These are phyloP conservation scores for Catamblyrhynchus diadema DNA, from an alignment of 2,797 vertebrate species.

Conservation along the genomic window DNA sequence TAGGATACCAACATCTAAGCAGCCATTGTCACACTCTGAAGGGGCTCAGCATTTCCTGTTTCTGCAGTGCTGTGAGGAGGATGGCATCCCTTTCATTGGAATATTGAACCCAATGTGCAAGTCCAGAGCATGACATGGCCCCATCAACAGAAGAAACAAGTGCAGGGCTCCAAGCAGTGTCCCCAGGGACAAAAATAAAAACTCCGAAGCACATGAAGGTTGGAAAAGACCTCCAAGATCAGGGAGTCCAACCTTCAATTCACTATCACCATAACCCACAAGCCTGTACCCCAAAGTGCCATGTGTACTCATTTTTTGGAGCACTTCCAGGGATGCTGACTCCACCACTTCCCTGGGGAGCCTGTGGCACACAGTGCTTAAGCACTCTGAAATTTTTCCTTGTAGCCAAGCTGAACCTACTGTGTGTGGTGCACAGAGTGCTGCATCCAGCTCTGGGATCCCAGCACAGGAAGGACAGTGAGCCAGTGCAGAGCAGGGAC, in stretches of 20 bases:
- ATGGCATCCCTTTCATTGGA: neutral
- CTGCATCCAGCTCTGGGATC: neutral
- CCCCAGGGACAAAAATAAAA: neutral
- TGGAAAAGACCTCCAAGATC: neutral
- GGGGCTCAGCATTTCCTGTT: neutral
- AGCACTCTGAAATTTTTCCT: neutral
- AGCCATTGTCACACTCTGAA: too few species aligned
- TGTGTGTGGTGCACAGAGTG: too few species aligned
- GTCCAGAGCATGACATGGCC: too few species aligned
- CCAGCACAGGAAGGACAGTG: neutral
- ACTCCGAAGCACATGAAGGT: neutral
- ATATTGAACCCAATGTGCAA: neutral
- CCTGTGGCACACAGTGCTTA: neutral
- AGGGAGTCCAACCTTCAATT: neutral
- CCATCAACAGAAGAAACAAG: too few species aligned
- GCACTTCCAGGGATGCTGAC: neutral
- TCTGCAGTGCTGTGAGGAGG: neutral
- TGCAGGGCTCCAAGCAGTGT: neutral
- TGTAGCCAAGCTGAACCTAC: neutral
- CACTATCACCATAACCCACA: neutral
- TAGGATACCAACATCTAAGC: neutral
- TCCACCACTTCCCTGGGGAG: neutral
- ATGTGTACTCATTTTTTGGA: neutral
- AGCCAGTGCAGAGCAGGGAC: neutral
- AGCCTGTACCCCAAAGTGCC: neutral